phyloP scores from a whole-genome alignment of 2,888 invertebrate species.

The Drosophila diplacantha region DNA sequence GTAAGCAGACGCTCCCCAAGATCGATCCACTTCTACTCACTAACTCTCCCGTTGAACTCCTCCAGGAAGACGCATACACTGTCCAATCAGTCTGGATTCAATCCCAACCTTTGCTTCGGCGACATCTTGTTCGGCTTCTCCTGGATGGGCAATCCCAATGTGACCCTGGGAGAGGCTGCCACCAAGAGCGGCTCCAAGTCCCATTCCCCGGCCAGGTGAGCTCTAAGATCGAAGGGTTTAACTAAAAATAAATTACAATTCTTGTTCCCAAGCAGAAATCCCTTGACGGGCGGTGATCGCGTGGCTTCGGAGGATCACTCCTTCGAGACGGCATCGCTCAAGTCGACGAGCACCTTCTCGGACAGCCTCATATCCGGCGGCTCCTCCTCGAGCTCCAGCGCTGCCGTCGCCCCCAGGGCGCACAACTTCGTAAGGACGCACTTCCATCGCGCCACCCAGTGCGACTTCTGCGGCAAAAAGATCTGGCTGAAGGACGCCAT shows the following conservation, averaged over 20 bases:
- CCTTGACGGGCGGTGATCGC: conserved; percentile 35
- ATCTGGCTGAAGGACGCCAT: conserved; percentile 98
- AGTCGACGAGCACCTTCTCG: conserved; percentile 42
- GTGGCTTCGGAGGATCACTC: conserved; percentile 27
- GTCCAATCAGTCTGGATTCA: conserved; percentile 90
- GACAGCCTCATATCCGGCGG: conserved; percentile 56
- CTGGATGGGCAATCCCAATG: conserved; percentile 80
- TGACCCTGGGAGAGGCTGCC: conserved; percentile 51
- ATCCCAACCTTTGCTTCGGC: conserved; percentile 93
- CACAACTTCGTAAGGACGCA: conserved; percentile 93
- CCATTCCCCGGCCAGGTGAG: conserved; percentile 50
- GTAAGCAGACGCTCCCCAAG: conserved; percentile 78
- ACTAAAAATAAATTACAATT: not conserved
- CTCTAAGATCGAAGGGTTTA: too few species aligned
- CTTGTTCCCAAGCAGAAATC: conserved; percentile 27
- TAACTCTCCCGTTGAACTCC: not conserved
- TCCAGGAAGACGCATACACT: conserved; percentile 83
- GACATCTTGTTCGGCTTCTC: conserved; percentile 91
- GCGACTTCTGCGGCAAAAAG: conserved; percentile 96
- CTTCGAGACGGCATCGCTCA: conserved; percentile 37
- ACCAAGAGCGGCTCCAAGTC: conserved; percentile 62
- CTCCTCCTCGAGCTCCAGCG: conserved; percentile 3
- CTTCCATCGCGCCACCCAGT: conserved; percentile 92
- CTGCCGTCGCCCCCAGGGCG: conserved; percentile 62
- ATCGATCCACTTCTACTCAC: not conserved